Conservation (phyloP, 1,140 invertebrate species). For the Drosophila lini region DNA sequence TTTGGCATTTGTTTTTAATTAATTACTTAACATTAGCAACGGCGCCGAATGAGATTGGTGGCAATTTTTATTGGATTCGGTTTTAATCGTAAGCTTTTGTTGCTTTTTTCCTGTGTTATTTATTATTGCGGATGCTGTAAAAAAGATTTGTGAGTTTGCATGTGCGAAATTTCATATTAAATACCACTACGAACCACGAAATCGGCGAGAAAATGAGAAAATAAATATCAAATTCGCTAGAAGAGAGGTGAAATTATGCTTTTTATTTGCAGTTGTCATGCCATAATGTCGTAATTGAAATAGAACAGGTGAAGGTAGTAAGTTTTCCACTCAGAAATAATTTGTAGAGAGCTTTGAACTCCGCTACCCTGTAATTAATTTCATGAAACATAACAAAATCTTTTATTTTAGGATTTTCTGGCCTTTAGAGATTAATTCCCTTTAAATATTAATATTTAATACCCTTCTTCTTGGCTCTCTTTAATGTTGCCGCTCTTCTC, state of each 20-base stretch:
- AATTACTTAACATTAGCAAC: conserved; percentile 62
- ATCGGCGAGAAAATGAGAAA: conserved; percentile 2
- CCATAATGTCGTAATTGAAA: conserved; percentile 8
- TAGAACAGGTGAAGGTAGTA: neutral
- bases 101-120: neutral
- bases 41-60: conserved; percentile 41
- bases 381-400: neutral
- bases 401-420: neutral
- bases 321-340: neutral
- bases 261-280: conserved; percentile 9
- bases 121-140: neutral
- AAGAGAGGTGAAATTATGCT: neutral
- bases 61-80: conserved; percentile 27
- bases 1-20: conserved; percentile 46
- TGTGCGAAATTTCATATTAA: conserved; percentile 27
- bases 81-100: conserved; percentile 22
- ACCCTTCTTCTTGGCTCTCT: neutral
- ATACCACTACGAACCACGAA: neutral
- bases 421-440: neutral
- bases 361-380: neutral
- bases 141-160: conserved; percentile 26
- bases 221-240: conserved; percentile 7
- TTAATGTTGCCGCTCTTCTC: neutral
- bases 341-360: neutral
- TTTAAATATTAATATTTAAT: neutral